A percentile compares a stretch with the other conserved stretches of the same genome.
Conservation (phyloP, 2,113 vertebrate genomes). For the Cercopithecus mona region DNA sequence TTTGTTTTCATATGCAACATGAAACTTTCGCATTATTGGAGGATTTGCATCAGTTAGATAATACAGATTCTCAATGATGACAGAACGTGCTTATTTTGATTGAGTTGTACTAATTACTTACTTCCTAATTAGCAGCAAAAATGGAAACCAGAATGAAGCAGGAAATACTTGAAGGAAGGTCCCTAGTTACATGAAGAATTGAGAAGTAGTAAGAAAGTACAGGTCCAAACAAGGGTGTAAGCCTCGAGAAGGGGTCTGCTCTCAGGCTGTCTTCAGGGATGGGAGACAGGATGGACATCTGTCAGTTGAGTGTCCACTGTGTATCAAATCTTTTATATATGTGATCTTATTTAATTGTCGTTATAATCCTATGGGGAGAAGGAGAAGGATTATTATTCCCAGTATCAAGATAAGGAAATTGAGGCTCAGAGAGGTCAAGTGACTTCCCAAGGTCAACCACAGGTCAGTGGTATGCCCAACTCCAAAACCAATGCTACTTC, state of each 20-base stretch:
- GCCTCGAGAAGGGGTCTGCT: neutral
- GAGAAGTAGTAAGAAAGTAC: neutral
- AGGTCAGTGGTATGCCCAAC: neutral
- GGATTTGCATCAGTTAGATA: conserved; percentile 61
- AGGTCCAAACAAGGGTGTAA: neutral
- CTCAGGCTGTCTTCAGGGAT: neutral
- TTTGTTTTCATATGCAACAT: conserved; percentile 66
- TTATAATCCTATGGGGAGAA: neutral
- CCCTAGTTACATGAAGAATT: neutral
- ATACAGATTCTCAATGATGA: conserved; percentile 43
- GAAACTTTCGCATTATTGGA: conserved; percentile 57
- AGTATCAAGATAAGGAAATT: neutral
- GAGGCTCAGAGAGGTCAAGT: neutral
- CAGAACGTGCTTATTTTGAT: conserved; percentile 54
- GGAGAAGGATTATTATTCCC: neutral
- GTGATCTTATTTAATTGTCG: neutral
- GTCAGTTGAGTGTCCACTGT: neutral
- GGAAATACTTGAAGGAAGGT: conserved; percentile 38
- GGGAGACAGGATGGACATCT: neutral
- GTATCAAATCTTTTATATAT: neutral
- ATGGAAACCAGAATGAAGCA: conserved; percentile 27
- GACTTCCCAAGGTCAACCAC: neutral
- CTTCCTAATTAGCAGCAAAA: conserved; percentile 52
- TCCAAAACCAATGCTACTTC: neutral
- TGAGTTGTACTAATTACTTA: conserved; percentile 3